Conservation (phyloP, 2,797 vertebrate species). For the Gadopsis marmoratus region DNA sequence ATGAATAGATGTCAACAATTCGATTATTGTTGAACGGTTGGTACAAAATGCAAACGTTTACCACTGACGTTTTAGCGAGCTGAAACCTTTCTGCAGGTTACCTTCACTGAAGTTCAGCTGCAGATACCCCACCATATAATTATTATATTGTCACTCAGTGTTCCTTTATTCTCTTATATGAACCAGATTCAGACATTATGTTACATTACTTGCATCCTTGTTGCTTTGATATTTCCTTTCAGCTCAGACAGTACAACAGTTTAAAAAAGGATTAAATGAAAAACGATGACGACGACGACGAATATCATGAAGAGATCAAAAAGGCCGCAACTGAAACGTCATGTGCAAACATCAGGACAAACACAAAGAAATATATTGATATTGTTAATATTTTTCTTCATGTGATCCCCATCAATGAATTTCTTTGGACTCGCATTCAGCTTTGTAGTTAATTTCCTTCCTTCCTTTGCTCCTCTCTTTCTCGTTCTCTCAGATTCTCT, state of each 20-base stretch:
- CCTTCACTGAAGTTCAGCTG: not conserved
- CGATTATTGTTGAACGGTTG: not conserved
- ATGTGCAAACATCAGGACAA: conserved; percentile 27
- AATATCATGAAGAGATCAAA: conserved; percentile 12
- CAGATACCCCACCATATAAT: not conserved
- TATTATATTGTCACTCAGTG: not conserved
- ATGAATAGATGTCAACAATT: not conserved
- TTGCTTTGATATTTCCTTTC: conserved; percentile 10
- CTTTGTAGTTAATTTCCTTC: not conserved
- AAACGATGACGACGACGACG: conserved; percentile 24
- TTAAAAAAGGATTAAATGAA: conserved; percentile 33
- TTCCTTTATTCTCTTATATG: not conserved
- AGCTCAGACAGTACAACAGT: conserved; percentile 19
- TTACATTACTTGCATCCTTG: conserved; percentile 37
- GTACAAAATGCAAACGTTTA: not conserved
- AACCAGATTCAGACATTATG: not conserved
- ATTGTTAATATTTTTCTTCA: not conserved
- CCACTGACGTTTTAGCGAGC: not conserved
- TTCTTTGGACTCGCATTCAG: not conserved
- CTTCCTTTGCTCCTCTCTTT: not conserved
- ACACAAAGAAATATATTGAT: conserved; percentile 7
- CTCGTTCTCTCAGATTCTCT: not conserved
- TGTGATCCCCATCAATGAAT: not conserved
- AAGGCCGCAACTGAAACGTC: conserved; percentile 26
- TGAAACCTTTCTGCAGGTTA: conserved; percentile 11